phyloP scores from a whole-genome alignment of 2,888 invertebrate genomes.

The Dioctria linearis region DNA sequence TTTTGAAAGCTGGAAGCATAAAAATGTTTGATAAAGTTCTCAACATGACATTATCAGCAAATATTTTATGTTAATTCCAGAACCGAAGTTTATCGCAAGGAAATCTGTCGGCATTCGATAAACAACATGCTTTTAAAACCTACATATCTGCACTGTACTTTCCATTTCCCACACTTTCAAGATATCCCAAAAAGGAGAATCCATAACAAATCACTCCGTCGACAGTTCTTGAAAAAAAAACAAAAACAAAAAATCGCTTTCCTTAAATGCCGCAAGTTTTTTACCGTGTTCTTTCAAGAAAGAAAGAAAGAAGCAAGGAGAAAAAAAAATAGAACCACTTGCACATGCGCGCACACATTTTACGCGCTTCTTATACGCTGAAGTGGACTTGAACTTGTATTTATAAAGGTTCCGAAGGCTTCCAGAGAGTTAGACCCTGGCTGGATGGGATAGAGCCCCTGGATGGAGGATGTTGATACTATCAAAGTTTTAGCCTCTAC shows the following conservation, averaged over 20 bases:
- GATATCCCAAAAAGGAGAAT: conserved; percentile 1
- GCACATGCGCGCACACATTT: background rate
- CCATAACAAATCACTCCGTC: conserved; percentile 7
- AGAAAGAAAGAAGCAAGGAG: background rate
- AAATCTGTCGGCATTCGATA: background rate
- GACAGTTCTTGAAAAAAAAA: background rate
- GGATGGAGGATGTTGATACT: conserved; percentile 25
- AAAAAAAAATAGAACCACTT: conserved; percentile 12
- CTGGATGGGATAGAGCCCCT: no score
- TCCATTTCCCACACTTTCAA: conserved; percentile 12
- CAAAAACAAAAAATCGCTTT: conserved; percentile 3
- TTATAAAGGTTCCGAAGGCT: background rate
- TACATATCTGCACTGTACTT: background rate
- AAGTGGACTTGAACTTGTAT: conserved; percentile 20
- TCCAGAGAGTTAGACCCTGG: no score
- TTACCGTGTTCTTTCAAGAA: background rate
- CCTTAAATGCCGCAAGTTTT: conserved; percentile 15
- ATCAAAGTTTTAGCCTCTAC: background rate
- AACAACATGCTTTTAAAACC: no score
- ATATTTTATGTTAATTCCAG: no score
- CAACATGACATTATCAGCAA: no score
- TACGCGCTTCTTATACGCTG: background rate
- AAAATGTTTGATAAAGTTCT: no score
- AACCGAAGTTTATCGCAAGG: background rate
- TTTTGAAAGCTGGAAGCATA: no score